Percentiles rank a stretch among this genome's conserved stretches.
phyloP scores from a whole-genome alignment of 2,888 invertebrate species.

The Stegana nigrithorax region DNA sequence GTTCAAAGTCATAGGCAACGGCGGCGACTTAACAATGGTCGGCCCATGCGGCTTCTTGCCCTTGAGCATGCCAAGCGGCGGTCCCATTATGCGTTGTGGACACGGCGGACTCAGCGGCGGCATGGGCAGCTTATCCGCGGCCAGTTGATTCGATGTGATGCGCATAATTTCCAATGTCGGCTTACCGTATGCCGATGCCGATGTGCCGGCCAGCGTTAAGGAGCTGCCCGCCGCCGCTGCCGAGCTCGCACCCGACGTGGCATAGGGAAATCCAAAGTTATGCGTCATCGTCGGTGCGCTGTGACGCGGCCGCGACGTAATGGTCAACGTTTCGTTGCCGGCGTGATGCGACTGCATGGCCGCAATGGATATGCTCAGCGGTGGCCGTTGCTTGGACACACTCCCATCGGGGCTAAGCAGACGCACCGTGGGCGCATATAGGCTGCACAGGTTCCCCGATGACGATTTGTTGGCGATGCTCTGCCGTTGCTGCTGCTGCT shows the following conservation, averaged over 20 bases:
- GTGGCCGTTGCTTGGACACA: constrained; percentile 29
- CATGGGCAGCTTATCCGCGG: constrained; percentile 26
- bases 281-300: constrained; percentile 19
- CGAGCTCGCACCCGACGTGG: constrained; percentile 36
- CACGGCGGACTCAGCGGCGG: constrained; percentile 40
- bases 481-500: constrained; percentile 17
- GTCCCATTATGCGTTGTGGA: constrained; percentile 69
- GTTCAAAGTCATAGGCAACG: constrained; percentile 42
- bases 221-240: constrained; percentile 33
- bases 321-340: constrained; percentile 37
- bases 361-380: constrained; percentile 42
- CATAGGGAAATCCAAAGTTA: constrained; percentile 21
- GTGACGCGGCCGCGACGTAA: constrained; percentile 36
- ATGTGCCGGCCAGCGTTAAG: neutral
- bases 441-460: no score
- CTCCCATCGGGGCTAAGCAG: constrained; percentile 38
- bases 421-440: constrained; percentile 29
- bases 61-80: constrained; percentile 71
- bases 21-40: constrained; percentile 52
- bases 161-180: constrained; percentile 62
- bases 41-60: constrained; percentile 61
- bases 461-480: no score
- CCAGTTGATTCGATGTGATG: constrained; percentile 43
- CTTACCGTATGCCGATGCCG: constrained; percentile 33
- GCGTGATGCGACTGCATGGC: constrained; percentile 18